Conservation (phyloP, 2,113 vertebrate genomes). For the Scomber colias region DNA sequence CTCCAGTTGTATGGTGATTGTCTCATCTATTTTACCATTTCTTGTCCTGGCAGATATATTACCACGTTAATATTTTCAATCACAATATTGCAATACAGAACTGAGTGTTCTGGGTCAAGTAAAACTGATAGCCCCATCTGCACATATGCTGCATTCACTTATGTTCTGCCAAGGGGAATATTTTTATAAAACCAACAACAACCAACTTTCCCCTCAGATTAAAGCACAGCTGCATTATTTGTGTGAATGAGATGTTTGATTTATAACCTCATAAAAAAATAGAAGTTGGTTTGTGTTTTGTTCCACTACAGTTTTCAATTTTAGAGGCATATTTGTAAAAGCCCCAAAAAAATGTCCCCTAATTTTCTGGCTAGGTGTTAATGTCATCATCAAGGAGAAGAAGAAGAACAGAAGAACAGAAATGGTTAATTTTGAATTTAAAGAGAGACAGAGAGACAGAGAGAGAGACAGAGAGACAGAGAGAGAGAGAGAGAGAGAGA, state of each 20-base stretch:
- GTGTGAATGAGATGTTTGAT: conserved; percentile 16
- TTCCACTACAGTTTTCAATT: background rate
- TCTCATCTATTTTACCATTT: conserved; percentile 41
- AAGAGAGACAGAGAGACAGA: conserved; percentile 10
- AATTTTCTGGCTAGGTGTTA: conserved; percentile 36
- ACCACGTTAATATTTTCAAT: conserved; percentile 39
- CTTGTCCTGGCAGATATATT: conserved; percentile 28
- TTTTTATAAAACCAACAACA: conserved; percentile 29
- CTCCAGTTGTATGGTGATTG: background rate
- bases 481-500: conserved; percentile 9
- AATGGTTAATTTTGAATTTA: conserved; percentile 31
- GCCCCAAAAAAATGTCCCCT: background rate
- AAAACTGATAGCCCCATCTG: conserved; percentile 38
- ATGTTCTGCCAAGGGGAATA: conserved; percentile 4
- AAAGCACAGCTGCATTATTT: conserved; percentile 9
- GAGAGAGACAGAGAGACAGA: background rate
- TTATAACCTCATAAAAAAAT: conserved; percentile 17
- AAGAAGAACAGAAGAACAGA: too few species aligned
- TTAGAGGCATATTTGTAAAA: conserved; percentile 8
- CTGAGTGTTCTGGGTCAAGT: conserved; percentile 36
- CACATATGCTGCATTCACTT: conserved; percentile 24
- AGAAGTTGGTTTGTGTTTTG: background rate
- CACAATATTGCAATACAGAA: conserved; percentile 24
- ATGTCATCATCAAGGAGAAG: conserved; percentile 37
- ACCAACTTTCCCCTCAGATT: background rate